Conservation (phyloP, 2,113 vertebrate genomes). For the Oxyura jamaicensis region DNA sequence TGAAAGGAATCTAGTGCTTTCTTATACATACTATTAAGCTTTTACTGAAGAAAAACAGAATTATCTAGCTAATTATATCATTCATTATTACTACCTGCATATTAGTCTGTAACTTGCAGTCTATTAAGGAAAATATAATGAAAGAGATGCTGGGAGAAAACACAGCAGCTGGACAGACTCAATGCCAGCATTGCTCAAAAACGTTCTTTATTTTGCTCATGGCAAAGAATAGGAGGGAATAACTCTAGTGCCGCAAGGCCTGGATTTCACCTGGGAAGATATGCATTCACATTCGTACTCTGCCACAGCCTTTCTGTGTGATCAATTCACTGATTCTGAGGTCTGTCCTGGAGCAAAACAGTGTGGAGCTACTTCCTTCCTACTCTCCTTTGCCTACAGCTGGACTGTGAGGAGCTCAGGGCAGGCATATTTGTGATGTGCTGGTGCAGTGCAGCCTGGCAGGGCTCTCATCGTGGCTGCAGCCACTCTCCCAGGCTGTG, state of each 20-base stretch:
- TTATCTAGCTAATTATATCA: constrained; percentile 19
- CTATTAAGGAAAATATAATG: neutral
- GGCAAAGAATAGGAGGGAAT: neutral
- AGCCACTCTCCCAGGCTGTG: neutral
- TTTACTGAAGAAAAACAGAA: constrained; percentile 1
- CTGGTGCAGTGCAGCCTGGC: neutral
- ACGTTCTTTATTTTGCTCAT: neutral
- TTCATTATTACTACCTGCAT: constrained; percentile 6
- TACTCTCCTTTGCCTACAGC: neutral
- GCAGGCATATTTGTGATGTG: neutral
- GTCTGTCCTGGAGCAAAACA: neutral
- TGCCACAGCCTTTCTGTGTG: neutral
- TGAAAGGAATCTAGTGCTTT: constrained; percentile 10
- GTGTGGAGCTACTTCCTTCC: neutral
- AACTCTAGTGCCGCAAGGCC: neutral
- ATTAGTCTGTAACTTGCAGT: neutral
- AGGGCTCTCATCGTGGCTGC: neutral
- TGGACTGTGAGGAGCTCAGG: neutral
- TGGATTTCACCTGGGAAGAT: neutral
- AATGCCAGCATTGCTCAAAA: neutral
- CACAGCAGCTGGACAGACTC: neutral
- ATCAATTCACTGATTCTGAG: neutral
- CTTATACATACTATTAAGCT: constrained; percentile 1
- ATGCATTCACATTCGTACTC: neutral
- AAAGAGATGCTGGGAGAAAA: neutral